Percentiles rank a stretch among this genome's conserved stretches.
These are phyloP conservation scores for Mixornis gularis DNA, from an alignment of 2,113 vertebrate genomes.

Conservation along the genomic window DNA sequence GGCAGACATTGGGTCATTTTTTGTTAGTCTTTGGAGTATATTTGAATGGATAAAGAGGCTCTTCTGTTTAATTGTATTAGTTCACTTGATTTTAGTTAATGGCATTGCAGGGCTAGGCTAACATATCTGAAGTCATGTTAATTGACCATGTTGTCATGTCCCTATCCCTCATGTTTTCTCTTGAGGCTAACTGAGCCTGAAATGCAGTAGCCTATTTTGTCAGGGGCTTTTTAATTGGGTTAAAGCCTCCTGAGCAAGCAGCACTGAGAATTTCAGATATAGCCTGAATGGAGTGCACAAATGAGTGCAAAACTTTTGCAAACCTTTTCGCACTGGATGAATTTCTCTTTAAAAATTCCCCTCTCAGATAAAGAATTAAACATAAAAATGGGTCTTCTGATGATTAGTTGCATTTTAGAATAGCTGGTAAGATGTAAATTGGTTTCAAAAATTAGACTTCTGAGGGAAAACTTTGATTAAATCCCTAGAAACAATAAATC, in stretches of 20 bases:
- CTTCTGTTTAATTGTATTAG: background rate
- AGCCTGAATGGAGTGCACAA: background rate
- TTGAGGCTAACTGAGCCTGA: background rate
- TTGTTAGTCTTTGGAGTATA: background rate
- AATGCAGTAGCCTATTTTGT: slow-evolving; percentile 6
- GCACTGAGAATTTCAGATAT: background rate
- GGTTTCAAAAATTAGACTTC: slow-evolving; percentile 52
- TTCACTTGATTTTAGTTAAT: background rate
- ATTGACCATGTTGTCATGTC: slow-evolving; percentile 1
- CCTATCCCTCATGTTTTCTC: background rate
- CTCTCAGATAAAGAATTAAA: slow-evolving; percentile 4
- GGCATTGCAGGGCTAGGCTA: background rate
- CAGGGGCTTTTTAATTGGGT: slow-evolving; percentile 6
- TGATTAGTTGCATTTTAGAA: slow-evolving; percentile 40
- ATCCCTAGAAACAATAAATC: slow-evolving; percentile 39
- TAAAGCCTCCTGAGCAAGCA: background rate
- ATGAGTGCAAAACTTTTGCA: background rate
- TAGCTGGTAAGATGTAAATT: slow-evolving; percentile 13
- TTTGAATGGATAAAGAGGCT: background rate
- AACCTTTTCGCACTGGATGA: background rate
- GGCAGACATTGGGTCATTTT: background rate
- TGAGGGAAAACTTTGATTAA: slow-evolving; percentile 53
- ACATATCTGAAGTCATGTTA: slow-evolving; percentile 8
- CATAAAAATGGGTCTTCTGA: background rate
- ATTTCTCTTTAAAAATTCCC: background rate